A percentile compares a stretch with the other conserved stretches of the same genome.
Conservation (phyloP, 1,140 invertebrate genomes). For the Neoseiulus cucumeris region DNA sequence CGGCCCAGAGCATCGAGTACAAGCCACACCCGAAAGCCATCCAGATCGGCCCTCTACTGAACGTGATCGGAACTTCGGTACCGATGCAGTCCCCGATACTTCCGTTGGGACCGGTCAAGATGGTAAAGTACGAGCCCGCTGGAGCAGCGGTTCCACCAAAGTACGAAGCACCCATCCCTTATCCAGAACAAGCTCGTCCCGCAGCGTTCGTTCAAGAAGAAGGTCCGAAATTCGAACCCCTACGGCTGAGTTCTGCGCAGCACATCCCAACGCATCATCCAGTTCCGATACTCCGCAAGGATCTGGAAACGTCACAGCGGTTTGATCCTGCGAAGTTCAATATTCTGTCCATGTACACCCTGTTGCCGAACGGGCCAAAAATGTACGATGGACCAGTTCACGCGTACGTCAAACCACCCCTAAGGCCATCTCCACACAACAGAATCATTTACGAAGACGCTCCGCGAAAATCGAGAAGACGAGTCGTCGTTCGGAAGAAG, state of each 20-base stretch:
- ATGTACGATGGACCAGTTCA: slow-evolving; percentile 6
- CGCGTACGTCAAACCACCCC: neutral
- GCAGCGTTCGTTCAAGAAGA: neutral
- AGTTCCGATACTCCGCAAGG: neutral
- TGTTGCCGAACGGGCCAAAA: neutral
- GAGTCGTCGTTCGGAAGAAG: neutral
- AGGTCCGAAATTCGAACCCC: neutral
- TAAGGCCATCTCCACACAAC: neutral
- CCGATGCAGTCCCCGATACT: neutral
- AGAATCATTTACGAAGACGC: neutral
- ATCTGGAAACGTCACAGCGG: neutral
- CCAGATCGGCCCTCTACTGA: slow-evolving; percentile 7
- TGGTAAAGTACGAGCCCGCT: neutral
- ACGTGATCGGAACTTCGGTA: neutral
- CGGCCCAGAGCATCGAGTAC: slow-evolving; percentile 1
- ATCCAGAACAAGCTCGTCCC: neutral
- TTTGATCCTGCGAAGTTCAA: neutral
- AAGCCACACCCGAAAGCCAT: slow-evolving; percentile 7
- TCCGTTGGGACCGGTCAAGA: neutral
- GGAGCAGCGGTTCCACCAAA: neutral
- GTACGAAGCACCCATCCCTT: neutral
- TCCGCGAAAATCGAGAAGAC: neutral
- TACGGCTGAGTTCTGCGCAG: neutral
- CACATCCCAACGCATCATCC: neutral
- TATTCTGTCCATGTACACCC: slow-evolving; percentile 6